A percentile compares a stretch with the other conserved stretches of the same genome.
phyloP scores from a whole-genome alignment of 2,888 invertebrate genomes.

The Mesorhabditis spiculigera region DNA sequence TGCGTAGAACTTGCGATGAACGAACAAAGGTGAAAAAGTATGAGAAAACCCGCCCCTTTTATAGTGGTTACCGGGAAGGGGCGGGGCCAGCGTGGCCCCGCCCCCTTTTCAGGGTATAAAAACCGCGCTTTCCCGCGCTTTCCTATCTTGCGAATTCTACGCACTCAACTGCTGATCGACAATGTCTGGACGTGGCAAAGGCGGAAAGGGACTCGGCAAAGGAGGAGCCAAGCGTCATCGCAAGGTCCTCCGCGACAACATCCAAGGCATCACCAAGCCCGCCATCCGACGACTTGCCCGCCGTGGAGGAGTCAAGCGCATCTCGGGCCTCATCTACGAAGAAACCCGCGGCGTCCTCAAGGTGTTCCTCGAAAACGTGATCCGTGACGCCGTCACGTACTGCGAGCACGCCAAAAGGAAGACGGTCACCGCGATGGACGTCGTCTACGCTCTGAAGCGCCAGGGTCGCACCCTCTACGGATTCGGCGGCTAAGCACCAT shows the following conservation, averaged over 20 bases:
- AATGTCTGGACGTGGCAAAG: slow-evolving; percentile 79
- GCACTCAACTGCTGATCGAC: too few species aligned
- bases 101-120: too few species aligned
- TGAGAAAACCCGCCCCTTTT: too few species aligned
- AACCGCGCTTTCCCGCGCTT: too few species aligned
- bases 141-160: too few species aligned
- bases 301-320: slow-evolving; percentile 60
- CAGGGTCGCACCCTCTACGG: slow-evolving; percentile 76
- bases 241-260: slow-evolving; percentile 45
- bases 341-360: slow-evolving; percentile 44
- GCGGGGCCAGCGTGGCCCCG: too few species aligned
- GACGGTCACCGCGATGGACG: slow-evolving; percentile 82
- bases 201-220: slow-evolving; percentile 76
- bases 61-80: too few species aligned
- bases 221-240: slow-evolving; percentile 78
- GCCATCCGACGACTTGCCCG: slow-evolving; percentile 63
- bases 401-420: slow-evolving; percentile 83
- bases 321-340: slow-evolving; percentile 51
- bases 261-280: slow-evolving; percentile 41
- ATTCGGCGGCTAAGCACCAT: slow-evolving; percentile 25
- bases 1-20: too few species aligned
- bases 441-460: slow-evolving; percentile 64
- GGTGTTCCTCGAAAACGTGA: slow-evolving; percentile 67
- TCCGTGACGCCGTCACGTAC: slow-evolving; percentile 78
- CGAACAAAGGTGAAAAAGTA: too few species aligned